Evolutionary conservation across 1,140 invertebrate genomes (phyloP).

Genomic region (Atta texana): DNA sequence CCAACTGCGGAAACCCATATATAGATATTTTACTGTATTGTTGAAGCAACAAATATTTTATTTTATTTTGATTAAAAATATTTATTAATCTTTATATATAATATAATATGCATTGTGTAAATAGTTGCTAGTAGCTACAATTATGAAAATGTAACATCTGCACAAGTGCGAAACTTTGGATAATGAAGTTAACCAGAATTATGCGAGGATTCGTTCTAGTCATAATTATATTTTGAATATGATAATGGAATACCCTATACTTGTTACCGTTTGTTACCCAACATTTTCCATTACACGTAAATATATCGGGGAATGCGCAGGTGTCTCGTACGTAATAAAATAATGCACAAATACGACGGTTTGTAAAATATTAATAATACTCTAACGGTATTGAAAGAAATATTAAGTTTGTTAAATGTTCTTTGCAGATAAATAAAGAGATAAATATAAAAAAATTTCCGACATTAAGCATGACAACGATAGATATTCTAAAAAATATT

Average conservation of each 20-base stretch:
- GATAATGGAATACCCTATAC: background rate
- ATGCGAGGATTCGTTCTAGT: background rate
- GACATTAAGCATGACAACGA: background rate
- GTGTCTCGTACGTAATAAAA: background rate
- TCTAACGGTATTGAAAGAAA: conserved; percentile 10
- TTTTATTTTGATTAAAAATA: background rate
- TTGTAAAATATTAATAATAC: conserved; percentile 1
- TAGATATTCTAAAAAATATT: background rate
- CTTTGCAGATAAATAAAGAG: conserved; percentile 1
- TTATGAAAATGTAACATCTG: conserved; percentile 66
- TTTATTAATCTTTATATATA: conserved; percentile 22
- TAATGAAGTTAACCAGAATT: conserved; percentile 63
- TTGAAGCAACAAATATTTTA: no score
- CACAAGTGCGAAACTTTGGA: conserved; percentile 41
- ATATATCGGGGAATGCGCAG: background rate
- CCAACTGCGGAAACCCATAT: no score
- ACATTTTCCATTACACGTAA: conserved; percentile 15
- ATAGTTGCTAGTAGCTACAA: background rate
- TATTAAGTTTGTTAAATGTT: background rate
- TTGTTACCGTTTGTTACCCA: background rate
- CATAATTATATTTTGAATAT: conserved; percentile 2
- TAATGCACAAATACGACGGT: background rate
- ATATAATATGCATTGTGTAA: background rate
- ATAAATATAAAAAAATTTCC: background rate
- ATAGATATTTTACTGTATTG: no score